A percentile compares a stretch with the other conserved stretches of the same genome.
phyloP scores from a whole-genome alignment of 2,113 vertebrate species.

The Turdus rufiventris region DNA sequence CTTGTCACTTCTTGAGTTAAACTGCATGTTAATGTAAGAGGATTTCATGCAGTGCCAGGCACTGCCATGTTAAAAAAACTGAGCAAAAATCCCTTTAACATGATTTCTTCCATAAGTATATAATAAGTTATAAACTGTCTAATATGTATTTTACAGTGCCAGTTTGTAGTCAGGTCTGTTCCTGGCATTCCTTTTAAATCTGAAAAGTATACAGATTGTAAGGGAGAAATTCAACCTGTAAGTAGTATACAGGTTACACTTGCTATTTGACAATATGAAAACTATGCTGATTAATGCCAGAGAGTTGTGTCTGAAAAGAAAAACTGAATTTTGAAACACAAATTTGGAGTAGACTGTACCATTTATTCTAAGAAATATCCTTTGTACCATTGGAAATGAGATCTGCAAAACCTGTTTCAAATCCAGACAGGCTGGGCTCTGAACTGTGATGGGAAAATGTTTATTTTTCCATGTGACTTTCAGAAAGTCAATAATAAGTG shows the following conservation, averaged over 20 bases:
- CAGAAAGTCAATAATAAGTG: background rate
- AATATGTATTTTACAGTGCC: background rate
- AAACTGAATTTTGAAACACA: background rate
- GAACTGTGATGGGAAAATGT: background rate
- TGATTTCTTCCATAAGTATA: background rate
- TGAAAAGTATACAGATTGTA: background rate
- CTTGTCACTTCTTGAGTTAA: background rate
- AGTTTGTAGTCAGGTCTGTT: background rate
- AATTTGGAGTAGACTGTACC: background rate
- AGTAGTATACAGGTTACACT: background rate
- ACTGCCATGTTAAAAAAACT: background rate
- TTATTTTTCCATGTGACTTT: constrained; percentile 27
- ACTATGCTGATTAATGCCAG: background rate
- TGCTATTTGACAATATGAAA: background rate
- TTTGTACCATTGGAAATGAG: background rate
- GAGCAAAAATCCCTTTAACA: background rate
- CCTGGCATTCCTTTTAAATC: background rate
- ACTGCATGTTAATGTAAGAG: background rate
- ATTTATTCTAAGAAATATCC: background rate
- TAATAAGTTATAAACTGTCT: background rate
- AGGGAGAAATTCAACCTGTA: background rate
- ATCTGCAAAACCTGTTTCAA: background rate
- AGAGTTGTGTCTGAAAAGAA: background rate
- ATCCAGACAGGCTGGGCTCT: background rate
- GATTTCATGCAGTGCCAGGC: background rate